Base-by-base conservation (phyloP, 2,888 invertebrate species). In the Andrena marginata region DNA sequence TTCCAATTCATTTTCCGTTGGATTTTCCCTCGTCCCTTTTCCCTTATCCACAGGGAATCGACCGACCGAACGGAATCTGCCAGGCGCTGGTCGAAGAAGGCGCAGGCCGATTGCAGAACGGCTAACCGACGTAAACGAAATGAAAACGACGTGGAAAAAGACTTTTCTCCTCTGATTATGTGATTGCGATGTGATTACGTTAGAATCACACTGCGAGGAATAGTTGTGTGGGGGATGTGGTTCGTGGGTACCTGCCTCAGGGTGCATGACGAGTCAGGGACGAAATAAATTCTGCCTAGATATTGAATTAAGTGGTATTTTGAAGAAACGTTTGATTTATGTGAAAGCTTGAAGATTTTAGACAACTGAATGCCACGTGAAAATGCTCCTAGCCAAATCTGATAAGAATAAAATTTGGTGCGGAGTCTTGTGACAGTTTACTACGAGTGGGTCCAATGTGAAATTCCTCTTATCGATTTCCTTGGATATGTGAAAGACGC, bases 1-100 rank as follows among this genome's bases (percentile, higher is more conserved):
- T 80, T 78, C 73, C 78, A 83, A 85, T 88, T 60, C 80, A 77
- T 88, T 87, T 87, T 78, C 79, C 86, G 23, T 68, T 63, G 60
- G 49, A 70, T 87, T 83, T 85, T 87, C 70, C 72, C 56, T 75
- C 26, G 29, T 20, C 26, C 49, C 31, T 63, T 79, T 73, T 48
- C 51, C 60, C 31, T 70, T 73, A 65, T 76, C 20, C 42, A 1
- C 51, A 1, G 8, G 6, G 16, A 48, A 64, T 23, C 29, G 42
- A 8, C 10, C 16, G 31, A 8, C 10, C 33, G 8, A 31, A 62
- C 20, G 8, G 16, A 59, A 70, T 23, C 23, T 10, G 56, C 23
- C 10, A 56, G 23, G 20, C 10, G 23, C 16, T 48, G 42, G 20
- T 10, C 2, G 26, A 35, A n/a, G 35, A 56, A 23, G 31, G 10